phyloP scores from a whole-genome alignment of 2,113 vertebrate species.

The Nycticebus coucang region DNA sequence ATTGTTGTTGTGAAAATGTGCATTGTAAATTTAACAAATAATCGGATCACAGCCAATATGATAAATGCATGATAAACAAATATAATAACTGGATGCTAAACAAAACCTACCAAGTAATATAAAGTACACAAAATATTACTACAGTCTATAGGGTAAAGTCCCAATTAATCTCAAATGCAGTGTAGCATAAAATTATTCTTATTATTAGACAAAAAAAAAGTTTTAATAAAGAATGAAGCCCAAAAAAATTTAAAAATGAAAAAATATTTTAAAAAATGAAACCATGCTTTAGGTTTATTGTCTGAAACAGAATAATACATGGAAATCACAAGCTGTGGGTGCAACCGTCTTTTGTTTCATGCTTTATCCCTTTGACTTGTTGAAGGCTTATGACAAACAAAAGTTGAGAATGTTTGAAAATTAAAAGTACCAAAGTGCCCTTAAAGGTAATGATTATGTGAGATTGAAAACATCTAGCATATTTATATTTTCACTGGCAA shows the following conservation, averaged over 20 bases:
- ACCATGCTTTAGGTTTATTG: slow-evolving; percentile 64
- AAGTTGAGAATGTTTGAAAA: slow-evolving; percentile 38
- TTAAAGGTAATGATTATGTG: background rate
- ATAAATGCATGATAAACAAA: background rate
- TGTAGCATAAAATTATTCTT: slow-evolving; percentile 51
- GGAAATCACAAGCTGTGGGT: slow-evolving; percentile 69
- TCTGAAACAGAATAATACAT: slow-evolving; percentile 72
- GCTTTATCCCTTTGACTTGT: slow-evolving; percentile 50
- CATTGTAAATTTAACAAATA: slow-evolving; percentile 19
- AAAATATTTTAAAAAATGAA: slow-evolving; percentile 60
- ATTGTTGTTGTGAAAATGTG: background rate
- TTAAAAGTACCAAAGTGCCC: background rate
- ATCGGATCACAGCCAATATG: background rate
- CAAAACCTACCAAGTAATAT: background rate
- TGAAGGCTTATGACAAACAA: background rate
- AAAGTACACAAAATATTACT: slow-evolving; percentile 8
- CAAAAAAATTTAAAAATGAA: background rate
- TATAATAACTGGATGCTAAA: background rate
- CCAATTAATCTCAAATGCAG: slow-evolving; percentile 27
- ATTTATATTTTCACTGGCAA: background rate
- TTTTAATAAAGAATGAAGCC: slow-evolving; percentile 49
- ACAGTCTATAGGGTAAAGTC: background rate
- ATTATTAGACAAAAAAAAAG: slow-evolving; percentile 66
- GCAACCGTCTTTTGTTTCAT: slow-evolving; percentile 46
- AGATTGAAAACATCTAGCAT: slow-evolving; percentile 12